A percentile compares a stretch with the other conserved stretches of the same genome.
Conservation (phyloP, 2,888 invertebrate species). For the Acleris sparsana region DNA sequence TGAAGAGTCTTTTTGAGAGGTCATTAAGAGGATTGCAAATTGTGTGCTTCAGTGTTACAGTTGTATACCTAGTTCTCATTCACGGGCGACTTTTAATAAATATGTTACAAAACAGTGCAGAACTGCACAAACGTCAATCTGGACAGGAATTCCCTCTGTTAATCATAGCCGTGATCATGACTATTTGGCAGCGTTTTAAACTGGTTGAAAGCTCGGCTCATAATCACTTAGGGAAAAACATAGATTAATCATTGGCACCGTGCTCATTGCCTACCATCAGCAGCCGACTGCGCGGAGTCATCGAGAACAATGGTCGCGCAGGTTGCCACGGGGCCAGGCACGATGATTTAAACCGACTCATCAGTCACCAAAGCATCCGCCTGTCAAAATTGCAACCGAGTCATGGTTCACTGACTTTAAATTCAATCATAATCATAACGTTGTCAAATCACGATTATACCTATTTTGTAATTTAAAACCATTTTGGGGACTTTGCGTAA, state of each 20-base stretch:
- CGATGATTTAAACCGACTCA: slow-evolving; percentile 40
- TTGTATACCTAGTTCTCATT: too few species aligned
- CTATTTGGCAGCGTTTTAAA: too few species aligned
- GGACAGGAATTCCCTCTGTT: too few species aligned
- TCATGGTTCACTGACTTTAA: slow-evolving; percentile 44
- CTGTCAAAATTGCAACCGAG: slow-evolving; percentile 43
- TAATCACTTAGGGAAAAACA: slow-evolving; percentile 31
- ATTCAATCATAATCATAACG: slow-evolving; percentile 18
- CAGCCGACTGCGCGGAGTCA: slow-evolving; percentile 29
- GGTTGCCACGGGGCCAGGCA: slow-evolving; percentile 20
- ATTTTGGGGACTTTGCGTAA: slow-evolving; percentile 22
- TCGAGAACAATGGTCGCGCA: slow-evolving; percentile 34
- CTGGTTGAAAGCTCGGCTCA: slow-evolving; percentile 16
- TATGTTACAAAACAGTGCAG: too few species aligned
- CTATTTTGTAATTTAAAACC: slow-evolving; percentile 1
- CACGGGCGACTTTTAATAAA: too few species aligned
- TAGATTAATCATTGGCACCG: slow-evolving; percentile 21
- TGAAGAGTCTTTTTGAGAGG: too few species aligned
- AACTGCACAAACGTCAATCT: too few species aligned
- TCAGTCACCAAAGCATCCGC: slow-evolving; percentile 49
- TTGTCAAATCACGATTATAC: slow-evolving; percentile 18
- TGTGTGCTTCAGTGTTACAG: too few species aligned
- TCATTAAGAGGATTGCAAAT: too few species aligned
- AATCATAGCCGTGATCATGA: too few species aligned
- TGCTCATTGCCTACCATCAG: slow-evolving; percentile 22